These are phyloP conservation scores for Betta splendens DNA, from an alignment of 2,797 vertebrate species.

Conservation along the genomic window DNA sequence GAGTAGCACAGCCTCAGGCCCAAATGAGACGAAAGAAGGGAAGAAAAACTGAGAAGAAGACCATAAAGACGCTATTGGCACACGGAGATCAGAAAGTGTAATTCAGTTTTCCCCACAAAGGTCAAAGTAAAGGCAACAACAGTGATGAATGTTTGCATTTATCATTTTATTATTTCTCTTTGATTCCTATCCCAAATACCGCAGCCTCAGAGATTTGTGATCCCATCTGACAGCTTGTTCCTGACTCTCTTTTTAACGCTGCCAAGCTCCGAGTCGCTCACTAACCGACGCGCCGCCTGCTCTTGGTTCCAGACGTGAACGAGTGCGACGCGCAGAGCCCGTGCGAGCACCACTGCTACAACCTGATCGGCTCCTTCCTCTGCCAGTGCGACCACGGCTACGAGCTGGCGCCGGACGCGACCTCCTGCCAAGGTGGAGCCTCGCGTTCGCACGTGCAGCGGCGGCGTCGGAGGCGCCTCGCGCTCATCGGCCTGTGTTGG, in stretches of 20 bases:
- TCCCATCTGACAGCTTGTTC: background rate
- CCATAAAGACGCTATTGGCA: too few species aligned
- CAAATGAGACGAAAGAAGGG: too few species aligned
- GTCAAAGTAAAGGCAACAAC: background rate
- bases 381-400: constrained; percentile 96
- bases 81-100: background rate
- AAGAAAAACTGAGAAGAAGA: too few species aligned
- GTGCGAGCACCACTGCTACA: constrained; percentile 95
- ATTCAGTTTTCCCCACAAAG: too few species aligned
- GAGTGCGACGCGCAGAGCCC: constrained; percentile 92
- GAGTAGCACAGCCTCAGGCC: too few species aligned
- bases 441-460: too few species aligned
- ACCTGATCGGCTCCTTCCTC: constrained; percentile 94
- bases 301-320: constrained; percentile 90
- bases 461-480: too few species aligned
- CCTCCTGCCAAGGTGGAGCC: constrained; percentile 91
- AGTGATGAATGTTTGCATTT: background rate
- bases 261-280: background rate
- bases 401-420: constrained; percentile 88
- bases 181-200: background rate
- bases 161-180: background rate
- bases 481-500: constrained; percentile 16
- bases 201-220: background rate
- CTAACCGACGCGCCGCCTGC: too few species aligned
- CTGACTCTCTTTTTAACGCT: background rate